These are phyloP conservation scores for Ennomos quercinarius DNA, from an alignment of 2,888 invertebrate genomes.

Conservation along the genomic window DNA sequence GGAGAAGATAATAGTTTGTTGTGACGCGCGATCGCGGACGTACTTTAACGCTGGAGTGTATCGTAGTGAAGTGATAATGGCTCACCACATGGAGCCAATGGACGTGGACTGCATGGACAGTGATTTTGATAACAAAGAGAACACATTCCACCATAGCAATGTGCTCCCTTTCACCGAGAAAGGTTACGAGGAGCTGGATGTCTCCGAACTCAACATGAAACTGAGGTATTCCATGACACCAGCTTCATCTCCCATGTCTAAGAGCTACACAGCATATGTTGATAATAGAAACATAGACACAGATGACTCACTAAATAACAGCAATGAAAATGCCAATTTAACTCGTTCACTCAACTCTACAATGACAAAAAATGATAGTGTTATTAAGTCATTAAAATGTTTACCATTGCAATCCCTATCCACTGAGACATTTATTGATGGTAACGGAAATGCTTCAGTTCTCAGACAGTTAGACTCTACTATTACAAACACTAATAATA, in stretches of 20 bases:
- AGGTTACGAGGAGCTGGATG: constrained; percentile 76
- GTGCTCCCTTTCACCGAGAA: constrained; percentile 71
- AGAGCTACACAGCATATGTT: constrained; percentile 64
- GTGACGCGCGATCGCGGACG: constrained; percentile 31
- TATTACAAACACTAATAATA: constrained; percentile 42
- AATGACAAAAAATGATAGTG: constrained; percentile 58
- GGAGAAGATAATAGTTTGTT: constrained; percentile 41
- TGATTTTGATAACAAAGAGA: constrained; percentile 80
- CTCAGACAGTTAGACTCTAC: constrained; percentile 55
- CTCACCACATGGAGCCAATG: constrained; percentile 73
- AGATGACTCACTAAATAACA: constrained; percentile 53
- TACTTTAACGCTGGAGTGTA: constrained; percentile 34
- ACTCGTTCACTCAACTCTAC: constrained; percentile 69
- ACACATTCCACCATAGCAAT: constrained; percentile 70
- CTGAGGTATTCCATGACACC: constrained; percentile 77
- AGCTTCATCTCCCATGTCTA: constrained; percentile 74
- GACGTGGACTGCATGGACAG: constrained; percentile 68
- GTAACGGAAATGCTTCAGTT: constrained; percentile 52
- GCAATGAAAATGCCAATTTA: constrained; percentile 58
- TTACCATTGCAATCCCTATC: constrained; percentile 65
- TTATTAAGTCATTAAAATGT: constrained; percentile 58
- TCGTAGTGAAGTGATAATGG: constrained; percentile 57
- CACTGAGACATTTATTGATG: constrained; percentile 55
- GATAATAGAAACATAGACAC: constrained; percentile 57
- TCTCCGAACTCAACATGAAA: constrained; percentile 78